Conservation (phyloP, 2,888 invertebrate species). For the Phoenoteleia sp. region DNA sequence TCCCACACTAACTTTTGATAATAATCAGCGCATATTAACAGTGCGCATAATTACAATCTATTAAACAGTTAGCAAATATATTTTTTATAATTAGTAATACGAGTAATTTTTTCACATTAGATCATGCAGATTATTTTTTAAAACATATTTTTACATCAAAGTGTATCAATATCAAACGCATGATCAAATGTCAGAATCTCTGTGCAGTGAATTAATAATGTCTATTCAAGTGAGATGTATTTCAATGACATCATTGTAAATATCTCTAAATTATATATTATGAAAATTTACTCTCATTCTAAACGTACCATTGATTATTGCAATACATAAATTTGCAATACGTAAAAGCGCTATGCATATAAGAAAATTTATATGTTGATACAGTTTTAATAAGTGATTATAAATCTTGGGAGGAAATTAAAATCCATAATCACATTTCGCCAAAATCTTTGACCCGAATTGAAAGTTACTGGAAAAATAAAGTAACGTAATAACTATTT, state of each 20-base stretch:
- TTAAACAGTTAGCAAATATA: too few relatives aligned
- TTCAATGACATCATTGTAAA: constrained; percentile 20
- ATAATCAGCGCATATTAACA: too few relatives aligned
- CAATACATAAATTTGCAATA: too few relatives aligned
- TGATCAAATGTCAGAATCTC: constrained; percentile 27
- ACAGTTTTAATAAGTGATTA: background rate
- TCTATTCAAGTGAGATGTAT: constrained; percentile 23
- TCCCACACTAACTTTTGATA: too few relatives aligned
- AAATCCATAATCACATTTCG: background rate
- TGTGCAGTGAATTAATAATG: constrained; percentile 3
- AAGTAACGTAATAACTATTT: background rate
- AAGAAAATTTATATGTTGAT: background rate
- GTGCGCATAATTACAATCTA: too few relatives aligned
- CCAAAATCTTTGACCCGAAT: constrained; percentile 3
- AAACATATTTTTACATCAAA: constrained; percentile 28
- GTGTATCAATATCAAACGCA: constrained; percentile 5
- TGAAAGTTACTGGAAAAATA: background rate
- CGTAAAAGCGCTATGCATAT: background rate
- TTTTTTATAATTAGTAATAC: constrained; percentile 4
- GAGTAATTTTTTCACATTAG: background rate
- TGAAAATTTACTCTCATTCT: background rate
- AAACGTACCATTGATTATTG: too few relatives aligned
- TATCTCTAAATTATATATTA: background rate
- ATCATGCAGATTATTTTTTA: background rate
- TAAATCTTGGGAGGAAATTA: background rate